Percentiles rank a stretch among this genome's conserved stretches.
These are phyloP conservation scores for Tenthredo scrophulariae DNA, from an alignment of 2,888 invertebrate species.

Conservation along the genomic window DNA sequence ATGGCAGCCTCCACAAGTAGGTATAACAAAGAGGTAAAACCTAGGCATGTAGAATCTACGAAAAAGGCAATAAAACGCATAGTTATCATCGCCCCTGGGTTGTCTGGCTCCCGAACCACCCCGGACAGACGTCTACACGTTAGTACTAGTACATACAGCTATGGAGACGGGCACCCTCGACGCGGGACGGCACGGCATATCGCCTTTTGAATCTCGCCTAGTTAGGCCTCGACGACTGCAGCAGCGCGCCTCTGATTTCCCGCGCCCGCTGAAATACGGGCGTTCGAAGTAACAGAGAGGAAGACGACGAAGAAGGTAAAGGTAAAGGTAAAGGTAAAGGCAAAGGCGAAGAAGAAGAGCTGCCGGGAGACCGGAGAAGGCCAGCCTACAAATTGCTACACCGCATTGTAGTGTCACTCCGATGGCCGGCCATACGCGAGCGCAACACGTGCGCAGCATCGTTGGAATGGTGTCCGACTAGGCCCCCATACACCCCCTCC, in stretches of 20 bases:
- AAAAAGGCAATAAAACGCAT: constrained; percentile 20
- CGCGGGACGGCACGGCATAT: constrained; percentile 67
- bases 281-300: constrained; percentile 34
- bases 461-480: constrained; percentile 75
- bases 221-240: constrained; percentile 63
- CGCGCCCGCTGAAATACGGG: constrained; percentile 29
- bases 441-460: constrained; percentile 77
- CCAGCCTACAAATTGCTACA: constrained; percentile 78
- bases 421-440: constrained; percentile 66
- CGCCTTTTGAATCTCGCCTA: constrained; percentile 74
- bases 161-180: constrained; percentile 46
- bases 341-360: constrained; percentile 31
- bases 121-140: constrained; percentile 13
- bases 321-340: constrained; percentile 42
- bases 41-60: neutral
- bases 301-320: constrained; percentile 44
- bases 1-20: neutral
- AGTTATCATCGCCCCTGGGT: constrained; percentile 19
- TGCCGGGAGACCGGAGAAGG: constrained; percentile 55
- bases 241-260: constrained; percentile 41
- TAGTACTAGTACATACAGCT: constrained; percentile 16
- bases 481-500: neutral
- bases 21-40: constrained; percentile 1
- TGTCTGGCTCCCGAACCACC: neutral
- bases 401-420: constrained; percentile 78